Base-by-base conservation (phyloP, 2,888 invertebrate genomes). In the Diarsia brunnea region DNA sequence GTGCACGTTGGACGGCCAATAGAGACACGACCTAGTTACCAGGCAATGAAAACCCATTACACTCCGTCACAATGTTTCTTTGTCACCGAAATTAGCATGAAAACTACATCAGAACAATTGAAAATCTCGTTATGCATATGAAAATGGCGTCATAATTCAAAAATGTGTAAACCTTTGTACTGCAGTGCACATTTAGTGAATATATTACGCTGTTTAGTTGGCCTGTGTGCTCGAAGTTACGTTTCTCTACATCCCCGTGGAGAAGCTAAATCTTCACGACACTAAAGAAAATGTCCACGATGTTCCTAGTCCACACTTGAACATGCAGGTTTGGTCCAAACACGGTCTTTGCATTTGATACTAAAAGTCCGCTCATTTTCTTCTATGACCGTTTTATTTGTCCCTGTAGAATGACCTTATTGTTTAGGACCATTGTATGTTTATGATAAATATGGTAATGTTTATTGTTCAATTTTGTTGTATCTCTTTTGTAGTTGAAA, bases 211-310 rank as follows among this genome's bases (percentile, higher is more conserved):
- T 71, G 66, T 77, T 84, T 84, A 78, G 70, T 71, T 77, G 65
- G 63, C 65, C 65, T 73, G 63, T 70, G 53, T 77, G 69, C 19
- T 77, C 51, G 69, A 78, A 82, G 86, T 76, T 70, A 76, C 75
- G 76, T 84, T 78, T 84, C 84, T 84, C 74, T 69, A 80, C 85
- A 78, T 85, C 72, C 86, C 85, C 49, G 71, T 83, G 83, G 87
- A 85, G 78, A 79, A 89, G 82, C 86, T 91, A 90, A 92, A 92
- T 91, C 91, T 91, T 84, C 74, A 51, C 80, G 82, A 85, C 81
- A 87, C 84, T 83, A 85, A 89, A 88, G 85, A 88, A 90, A 91
- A 90, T 87, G 88, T 89, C 84, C 82, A 81, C 81, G 78, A 88
- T 88, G 87, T 89, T 87, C 87, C 78, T 83, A 85, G 86, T 89